Evolutionary conservation across 2,888 invertebrate species (phyloP).

Genomic region (Hetaerina titia): DNA sequence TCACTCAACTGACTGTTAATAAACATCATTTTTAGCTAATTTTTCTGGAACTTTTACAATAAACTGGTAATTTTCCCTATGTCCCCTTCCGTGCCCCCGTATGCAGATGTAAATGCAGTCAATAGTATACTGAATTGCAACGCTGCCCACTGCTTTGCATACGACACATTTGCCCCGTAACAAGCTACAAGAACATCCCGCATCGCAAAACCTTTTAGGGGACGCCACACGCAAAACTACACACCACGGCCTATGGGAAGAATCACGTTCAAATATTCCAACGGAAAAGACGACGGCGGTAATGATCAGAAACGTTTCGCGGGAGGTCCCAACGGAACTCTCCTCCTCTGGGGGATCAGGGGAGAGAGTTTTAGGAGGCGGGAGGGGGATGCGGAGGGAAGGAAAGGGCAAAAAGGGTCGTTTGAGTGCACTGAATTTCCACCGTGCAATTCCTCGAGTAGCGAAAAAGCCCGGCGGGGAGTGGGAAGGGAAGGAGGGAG

Average conservation of each 20-base stretch:
- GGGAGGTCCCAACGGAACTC: not conserved
- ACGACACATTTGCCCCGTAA: too few relatives aligned
- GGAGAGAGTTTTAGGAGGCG: not conserved
- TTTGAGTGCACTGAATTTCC: slow-evolving; percentile 30
- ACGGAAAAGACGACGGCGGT: not conserved
- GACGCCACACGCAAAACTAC: not conserved
- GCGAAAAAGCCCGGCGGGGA: not conserved
- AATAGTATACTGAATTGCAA: too few relatives aligned
- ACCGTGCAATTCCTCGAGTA: slow-evolving; percentile 27
- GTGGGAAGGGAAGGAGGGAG: not conserved
- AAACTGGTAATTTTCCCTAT: too few relatives aligned
- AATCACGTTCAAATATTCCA: slow-evolving; percentile 4
- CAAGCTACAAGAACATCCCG: too few relatives aligned
- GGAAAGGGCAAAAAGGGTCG: not conserved
- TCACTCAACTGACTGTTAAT: too few relatives aligned
- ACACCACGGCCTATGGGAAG: not conserved
- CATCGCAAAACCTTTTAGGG: not conserved
- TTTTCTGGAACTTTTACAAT: too few relatives aligned
- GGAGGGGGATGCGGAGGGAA: not conserved
- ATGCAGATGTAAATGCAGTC: too few relatives aligned
- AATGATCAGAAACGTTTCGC: not conserved
- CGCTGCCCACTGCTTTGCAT: too few relatives aligned
- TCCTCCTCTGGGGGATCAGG: not conserved
- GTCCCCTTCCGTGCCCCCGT: too few relatives aligned
- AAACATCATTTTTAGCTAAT: too few relatives aligned